Conservation (phyloP, 2,113 vertebrate species). For the Vulpes lagopus region DNA sequence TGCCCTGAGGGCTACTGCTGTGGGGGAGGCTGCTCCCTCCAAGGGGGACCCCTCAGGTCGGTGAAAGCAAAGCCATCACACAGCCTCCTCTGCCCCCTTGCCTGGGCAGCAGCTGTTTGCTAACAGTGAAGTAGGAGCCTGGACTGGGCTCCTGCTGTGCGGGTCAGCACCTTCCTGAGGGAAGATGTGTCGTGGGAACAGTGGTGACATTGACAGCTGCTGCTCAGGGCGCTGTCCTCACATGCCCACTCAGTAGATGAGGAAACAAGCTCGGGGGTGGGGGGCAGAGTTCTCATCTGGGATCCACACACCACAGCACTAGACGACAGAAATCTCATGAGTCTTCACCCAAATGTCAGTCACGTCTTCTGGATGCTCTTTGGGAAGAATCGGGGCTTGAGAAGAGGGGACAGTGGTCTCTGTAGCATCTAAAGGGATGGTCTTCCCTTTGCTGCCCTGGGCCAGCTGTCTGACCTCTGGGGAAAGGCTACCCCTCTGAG, state of each 20-base stretch:
- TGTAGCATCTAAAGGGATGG: accelerated
- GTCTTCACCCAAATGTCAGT: neutral
- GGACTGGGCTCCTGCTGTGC: neutral
- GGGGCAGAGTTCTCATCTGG: neutral
- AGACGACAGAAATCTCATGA: neutral
- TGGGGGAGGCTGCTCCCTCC: neutral
- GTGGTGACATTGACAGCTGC: neutral
- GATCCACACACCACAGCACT: neutral
- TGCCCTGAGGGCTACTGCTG: neutral
- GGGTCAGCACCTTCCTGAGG: neutral
- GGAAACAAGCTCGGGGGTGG: neutral
- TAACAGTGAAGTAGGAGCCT: too few relatives aligned
- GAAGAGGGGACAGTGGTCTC: neutral
- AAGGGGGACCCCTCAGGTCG: neutral
- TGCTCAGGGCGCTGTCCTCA: neutral
- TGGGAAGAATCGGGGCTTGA: neutral
- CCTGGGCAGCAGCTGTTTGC: neutral
- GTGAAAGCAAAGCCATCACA: neutral
- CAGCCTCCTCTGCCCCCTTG: accelerated
- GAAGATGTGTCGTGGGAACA: neutral
- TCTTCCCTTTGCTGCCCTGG: neutral
- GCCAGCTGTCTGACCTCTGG: neutral
- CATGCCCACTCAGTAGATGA: neutral
- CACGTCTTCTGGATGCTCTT: accelerated
- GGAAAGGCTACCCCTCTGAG: neutral